Evolutionary conservation across 2,888 invertebrate species (phyloP), one percentile per base, ranked within the genome.

Genomic region (Acanthosepion pharaonis): DNA sequence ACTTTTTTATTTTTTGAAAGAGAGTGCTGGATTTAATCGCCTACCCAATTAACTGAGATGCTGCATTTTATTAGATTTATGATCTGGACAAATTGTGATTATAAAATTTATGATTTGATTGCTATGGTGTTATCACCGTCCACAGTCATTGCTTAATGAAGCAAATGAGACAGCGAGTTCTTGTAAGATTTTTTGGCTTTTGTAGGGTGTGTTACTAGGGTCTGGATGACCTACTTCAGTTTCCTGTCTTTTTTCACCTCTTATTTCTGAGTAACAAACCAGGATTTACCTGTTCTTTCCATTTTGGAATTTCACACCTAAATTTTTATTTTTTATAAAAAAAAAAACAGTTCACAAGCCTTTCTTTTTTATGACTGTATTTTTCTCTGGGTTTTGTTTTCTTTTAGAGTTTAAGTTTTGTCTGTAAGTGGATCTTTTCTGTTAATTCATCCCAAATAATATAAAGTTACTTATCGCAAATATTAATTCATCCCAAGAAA

Each of bases 11-110:
- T 28, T n/a, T 78, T n/a, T n/a, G n/a, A 78, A 78, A n/a, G 78
- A n/a, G 78, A 78, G n/a, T n/a, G 78, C 28, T 8, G 78, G 78
- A 78, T 78, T 78, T 78, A 78, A 78, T 78, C 78, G 78, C 78
- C 78, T 78, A n/a, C n/a, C 78, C 78, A 78, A 78, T 78, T 78
- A 78, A 78, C 78, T 78, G 6, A 78, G 78, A 78, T 78, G 28
- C 78, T 78, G n/a, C 78, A 78, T n/a, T n/a, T 78, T 78, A 78
- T 78, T 78, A 78, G 78, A 78, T 78, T 78, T 18, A 78, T 78
- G 78, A 78, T 78, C n/a, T 78, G 78, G 78, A 78, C 78, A 78
- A 78, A 78, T 78, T 78, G 78, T 28, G 78, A 78, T 78, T 78
- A 78, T n/a, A 78, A 28, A 78, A 78, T 78, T 78, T 78, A 78